Conservation (phyloP, 2,888 invertebrate species). For the Caenorhabditis uteleia region DNA sequence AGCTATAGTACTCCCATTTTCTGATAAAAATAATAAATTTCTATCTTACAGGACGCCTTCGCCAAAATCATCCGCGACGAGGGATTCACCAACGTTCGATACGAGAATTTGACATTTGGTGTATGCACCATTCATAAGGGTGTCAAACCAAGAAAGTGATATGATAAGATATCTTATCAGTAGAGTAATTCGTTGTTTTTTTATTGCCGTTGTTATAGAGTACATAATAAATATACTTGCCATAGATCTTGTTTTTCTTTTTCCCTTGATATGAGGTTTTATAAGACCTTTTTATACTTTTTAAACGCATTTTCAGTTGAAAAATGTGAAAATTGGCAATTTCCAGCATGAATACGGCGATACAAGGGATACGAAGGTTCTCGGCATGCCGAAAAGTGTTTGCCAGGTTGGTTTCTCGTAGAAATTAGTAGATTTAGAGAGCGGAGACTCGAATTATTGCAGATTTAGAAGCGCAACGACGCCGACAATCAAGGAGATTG, state of each 20-base stretch:
- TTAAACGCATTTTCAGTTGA: neutral
- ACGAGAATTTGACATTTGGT: slow-evolving; percentile 89
- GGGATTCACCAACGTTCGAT: slow-evolving; percentile 85
- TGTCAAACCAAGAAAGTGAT: slow-evolving; percentile 26
- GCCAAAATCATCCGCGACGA: slow-evolving; percentile 85
- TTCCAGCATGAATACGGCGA: neutral
- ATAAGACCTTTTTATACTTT: neutral
- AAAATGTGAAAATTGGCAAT: neutral
- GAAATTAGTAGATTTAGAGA: neutral
- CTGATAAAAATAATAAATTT: no score
- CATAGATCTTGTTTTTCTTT: no score
- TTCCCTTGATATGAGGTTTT: neutral
- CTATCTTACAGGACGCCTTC: slow-evolving; percentile 80
- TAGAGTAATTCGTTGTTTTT: slow-evolving; percentile 2
- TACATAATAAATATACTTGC: no score
- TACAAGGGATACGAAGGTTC: slow-evolving; percentile 20
- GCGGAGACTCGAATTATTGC: no score
- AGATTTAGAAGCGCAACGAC: slow-evolving; percentile 41
- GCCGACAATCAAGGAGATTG: slow-evolving; percentile 46
- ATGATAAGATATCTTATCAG: neutral
- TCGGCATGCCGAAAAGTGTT: slow-evolving; percentile 11
- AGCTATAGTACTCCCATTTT: no score
- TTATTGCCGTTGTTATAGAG: neutral
- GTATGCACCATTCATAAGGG: slow-evolving; percentile 85
- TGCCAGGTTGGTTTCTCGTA: slow-evolving; percentile 15